A percentile compares a stretch with the other conserved stretches of the same genome.
These are phyloP conservation scores for Ictalurus punctatus DNA, from an alignment of 2,113 vertebrate genomes.

Conservation along the genomic window DNA sequence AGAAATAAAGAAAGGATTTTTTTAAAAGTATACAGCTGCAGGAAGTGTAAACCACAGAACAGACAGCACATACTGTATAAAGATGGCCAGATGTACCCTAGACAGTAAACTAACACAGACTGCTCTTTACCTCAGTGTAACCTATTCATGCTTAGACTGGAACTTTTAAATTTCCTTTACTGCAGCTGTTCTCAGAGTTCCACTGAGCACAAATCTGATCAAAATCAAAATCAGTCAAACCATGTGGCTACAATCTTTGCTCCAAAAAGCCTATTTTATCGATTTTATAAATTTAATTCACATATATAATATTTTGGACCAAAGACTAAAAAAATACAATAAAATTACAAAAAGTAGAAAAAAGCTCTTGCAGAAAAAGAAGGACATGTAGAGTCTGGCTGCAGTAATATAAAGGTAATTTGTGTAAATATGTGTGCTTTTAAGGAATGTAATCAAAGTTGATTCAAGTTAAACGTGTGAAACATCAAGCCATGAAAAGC, in stretches of 20 bases:
- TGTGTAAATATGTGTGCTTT: background rate
- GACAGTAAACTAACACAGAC: conserved; percentile 26
- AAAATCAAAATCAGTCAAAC: background rate
- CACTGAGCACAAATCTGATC: background rate
- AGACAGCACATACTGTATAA: conserved; percentile 38
- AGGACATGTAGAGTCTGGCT: background rate
- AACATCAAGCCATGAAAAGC: background rate
- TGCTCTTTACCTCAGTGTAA: conserved; percentile 2
- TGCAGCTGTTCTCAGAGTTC: background rate
- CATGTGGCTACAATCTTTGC: background rate
- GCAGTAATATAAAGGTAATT: background rate
- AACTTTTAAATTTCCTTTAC: conserved; percentile 23
- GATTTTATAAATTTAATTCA: background rate
- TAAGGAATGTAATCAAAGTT: background rate
- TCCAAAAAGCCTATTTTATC: background rate
- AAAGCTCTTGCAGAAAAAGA: background rate
- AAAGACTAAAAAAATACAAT: background rate
- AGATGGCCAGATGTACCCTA: conserved; percentile 31
- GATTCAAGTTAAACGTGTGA: background rate
- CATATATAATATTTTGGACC: background rate
- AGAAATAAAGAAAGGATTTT: conserved; percentile 11
- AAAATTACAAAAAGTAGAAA: background rate
- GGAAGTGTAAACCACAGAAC: conserved; percentile 19
- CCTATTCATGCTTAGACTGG: conserved; percentile 17
- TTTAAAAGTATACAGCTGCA: background rate